These are phyloP conservation scores for Zaprionus kolodkinae DNA, from an alignment of 1,140 invertebrate species.

Conservation along the genomic window DNA sequence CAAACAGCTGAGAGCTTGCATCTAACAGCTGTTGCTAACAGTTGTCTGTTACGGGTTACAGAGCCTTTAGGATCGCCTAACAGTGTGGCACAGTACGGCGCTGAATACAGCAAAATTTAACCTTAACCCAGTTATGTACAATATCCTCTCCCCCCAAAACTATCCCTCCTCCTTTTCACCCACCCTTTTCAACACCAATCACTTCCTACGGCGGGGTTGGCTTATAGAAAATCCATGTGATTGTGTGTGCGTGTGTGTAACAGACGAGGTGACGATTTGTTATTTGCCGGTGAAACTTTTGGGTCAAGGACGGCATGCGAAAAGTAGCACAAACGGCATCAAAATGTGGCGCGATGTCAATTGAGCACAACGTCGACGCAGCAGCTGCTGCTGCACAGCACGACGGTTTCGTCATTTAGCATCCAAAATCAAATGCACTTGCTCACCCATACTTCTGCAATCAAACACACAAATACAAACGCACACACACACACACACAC, in stretches of 20 bases:
- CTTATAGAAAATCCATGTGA: conserved; percentile 20
- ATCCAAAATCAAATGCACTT: conserved; percentile 52
- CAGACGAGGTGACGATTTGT: conserved; percentile 40
- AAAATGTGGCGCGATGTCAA: conserved; percentile 43
- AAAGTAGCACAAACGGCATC: conserved; percentile 46
- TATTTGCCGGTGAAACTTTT: conserved; percentile 44
- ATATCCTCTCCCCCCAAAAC: neutral
- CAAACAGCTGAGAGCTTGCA: conserved; percentile 24
- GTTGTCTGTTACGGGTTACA: conserved; percentile 20
- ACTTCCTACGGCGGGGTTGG: conserved; percentile 19
- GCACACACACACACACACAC: neutral
- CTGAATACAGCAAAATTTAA: conserved; percentile 17
- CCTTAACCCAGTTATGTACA: conserved; percentile 34
- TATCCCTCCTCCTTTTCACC: neutral
- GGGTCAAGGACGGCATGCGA: conserved; percentile 49
- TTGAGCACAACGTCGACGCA: conserved; percentile 36
- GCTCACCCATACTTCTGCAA: conserved; percentile 9
- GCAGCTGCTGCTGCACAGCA: conserved; percentile 10
- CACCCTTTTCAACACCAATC: neutral
- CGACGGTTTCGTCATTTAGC: conserved; percentile 34
- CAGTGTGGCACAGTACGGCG: conserved; percentile 1
- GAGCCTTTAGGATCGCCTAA: conserved; percentile 32
- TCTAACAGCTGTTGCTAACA: conserved; percentile 43
- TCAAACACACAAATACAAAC: neutral
- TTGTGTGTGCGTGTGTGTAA: conserved; percentile 9